Base-by-base conservation (phyloP, 35 echinoderm and acorn worm species). In the Apostichopus japonicus region DNA sequence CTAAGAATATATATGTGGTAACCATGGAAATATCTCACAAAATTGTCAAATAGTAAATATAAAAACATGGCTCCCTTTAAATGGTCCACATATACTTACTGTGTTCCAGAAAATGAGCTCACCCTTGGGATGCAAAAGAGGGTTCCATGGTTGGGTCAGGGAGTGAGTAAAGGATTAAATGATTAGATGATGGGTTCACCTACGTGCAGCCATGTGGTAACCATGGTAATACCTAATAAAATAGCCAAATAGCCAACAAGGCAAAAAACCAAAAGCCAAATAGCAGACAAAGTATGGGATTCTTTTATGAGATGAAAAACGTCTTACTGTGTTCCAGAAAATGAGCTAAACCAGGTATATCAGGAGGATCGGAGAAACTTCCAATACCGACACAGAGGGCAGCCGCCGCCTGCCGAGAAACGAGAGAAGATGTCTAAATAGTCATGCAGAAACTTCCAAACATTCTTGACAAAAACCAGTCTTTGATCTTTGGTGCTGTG, bases 251-350 rank as follows among this genome's bases (percentile, higher is more conserved):
- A 44, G 33, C 33, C 0, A 44, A 44, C 33, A 44, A 44, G 33
- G 33, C 4, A 17, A 17, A 17, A 75, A 15, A 75, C 15, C 22
- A 23, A 17, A 23, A 75, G 71, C 0, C 71, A 0, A 17, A 15
- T 23, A 23, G 71, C 15, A 15, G 22, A 75, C 22, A 23, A 17
- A 17, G 22, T 75, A 23, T 17, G 71, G 71, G 71, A 23, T 15
- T 75, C 33, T 4, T 44, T 44, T 44, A 44, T 33, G 1, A 1
- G 27, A 78, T 15, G 0, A 65, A 65, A 87, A 6, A 22, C 1
- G 5, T 59, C 97, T 96, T 94, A 98, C 97, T 96, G 65, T 98
- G 97, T 96, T 96, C 97, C 9, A 99, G 83, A 65, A 99, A 99
- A 82, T 99, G 97, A 23, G 97, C 95, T 19, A 99, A 90, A 6